A percentile compares a stretch with the other conserved stretches of the same genome.
Evolutionary conservation across 1,140 invertebrate genomes (phyloP).

Genomic region (Metopolophium dirhodum): DNA sequence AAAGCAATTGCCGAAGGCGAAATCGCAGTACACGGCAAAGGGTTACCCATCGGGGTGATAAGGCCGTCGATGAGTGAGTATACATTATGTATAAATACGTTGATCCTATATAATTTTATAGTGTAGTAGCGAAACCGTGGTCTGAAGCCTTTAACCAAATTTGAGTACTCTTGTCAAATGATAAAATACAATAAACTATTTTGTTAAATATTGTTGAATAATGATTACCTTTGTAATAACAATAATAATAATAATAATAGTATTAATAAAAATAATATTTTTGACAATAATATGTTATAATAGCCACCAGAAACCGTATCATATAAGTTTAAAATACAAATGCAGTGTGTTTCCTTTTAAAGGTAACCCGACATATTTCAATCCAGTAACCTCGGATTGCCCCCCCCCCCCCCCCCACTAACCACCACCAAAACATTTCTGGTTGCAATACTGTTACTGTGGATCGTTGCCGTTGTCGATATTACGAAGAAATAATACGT

Average conservation of each 20-base stretch:
- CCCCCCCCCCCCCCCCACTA: too few relatives aligned
- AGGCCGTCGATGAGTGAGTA: slow-evolving; percentile 66
- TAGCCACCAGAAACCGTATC: too few relatives aligned
- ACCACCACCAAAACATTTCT: neutral
- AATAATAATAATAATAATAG: too few relatives aligned
- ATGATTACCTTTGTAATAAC: too few relatives aligned
- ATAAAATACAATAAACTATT: neutral
- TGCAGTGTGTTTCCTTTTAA: too few relatives aligned
- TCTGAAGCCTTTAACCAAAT: neutral
- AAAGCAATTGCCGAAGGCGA: slow-evolving; percentile 72
- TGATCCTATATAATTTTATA: neutral
- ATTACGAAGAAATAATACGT: neutral
- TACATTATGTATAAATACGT: neutral
- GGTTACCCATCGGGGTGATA: slow-evolving; percentile 69
- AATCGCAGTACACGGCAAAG: slow-evolving; percentile 65
- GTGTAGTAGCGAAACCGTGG: neutral
- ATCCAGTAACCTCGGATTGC: too few relatives aligned
- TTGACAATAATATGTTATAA: neutral
- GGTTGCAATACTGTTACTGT: neutral
- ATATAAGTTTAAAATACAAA: neutral
- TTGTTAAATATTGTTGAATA: neutral
- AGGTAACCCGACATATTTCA: too few relatives aligned
- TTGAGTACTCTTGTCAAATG: neutral
- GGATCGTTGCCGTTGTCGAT: neutral
- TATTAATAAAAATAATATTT: neutral